Percentiles rank a stretch among this genome's conserved stretches.
Evolutionary conservation across 2,797 vertebrate species (phyloP).

Genomic region (Podargus strigoides): DNA sequence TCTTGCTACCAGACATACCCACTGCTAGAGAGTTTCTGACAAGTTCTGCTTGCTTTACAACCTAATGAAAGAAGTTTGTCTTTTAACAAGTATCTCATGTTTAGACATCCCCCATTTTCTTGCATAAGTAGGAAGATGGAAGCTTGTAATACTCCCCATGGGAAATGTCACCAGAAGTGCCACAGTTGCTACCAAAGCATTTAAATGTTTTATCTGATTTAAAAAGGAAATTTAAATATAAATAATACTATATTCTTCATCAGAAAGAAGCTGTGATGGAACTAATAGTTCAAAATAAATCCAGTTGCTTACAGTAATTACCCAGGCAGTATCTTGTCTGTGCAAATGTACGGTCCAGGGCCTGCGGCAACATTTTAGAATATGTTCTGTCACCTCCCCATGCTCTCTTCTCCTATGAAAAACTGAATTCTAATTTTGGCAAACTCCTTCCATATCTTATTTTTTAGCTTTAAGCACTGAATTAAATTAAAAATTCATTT

Average conservation of each 20-base stretch:
- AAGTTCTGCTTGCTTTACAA: not conserved
- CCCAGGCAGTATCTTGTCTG: not conserved
- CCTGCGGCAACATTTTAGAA: not conserved
- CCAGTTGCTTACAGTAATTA: not conserved
- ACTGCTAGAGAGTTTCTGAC: not conserved
- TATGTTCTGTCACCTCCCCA: not conserved
- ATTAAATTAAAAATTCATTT: not conserved
- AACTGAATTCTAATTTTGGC: not conserved
- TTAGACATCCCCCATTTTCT: not conserved
- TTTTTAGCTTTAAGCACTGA: not conserved
- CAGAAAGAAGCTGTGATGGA: not conserved
- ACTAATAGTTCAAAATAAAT: not conserved
- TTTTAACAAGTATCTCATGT: not conserved
- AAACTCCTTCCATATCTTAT: not conserved
- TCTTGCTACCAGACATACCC: not conserved
- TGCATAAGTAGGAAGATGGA: not conserved
- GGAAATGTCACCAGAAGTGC: not conserved
- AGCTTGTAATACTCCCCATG: not conserved
- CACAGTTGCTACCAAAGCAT: not conserved
- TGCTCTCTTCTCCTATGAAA: not conserved
- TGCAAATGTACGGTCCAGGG: not conserved
- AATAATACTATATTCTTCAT: not conserved
- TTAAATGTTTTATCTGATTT: not conserved
- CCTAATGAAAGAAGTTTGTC: not conserved
- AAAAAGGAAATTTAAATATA: not conserved